These are phyloP conservation scores for Dynastes maya DNA, from an alignment of 2,888 invertebrate species.

Conservation along the genomic window DNA sequence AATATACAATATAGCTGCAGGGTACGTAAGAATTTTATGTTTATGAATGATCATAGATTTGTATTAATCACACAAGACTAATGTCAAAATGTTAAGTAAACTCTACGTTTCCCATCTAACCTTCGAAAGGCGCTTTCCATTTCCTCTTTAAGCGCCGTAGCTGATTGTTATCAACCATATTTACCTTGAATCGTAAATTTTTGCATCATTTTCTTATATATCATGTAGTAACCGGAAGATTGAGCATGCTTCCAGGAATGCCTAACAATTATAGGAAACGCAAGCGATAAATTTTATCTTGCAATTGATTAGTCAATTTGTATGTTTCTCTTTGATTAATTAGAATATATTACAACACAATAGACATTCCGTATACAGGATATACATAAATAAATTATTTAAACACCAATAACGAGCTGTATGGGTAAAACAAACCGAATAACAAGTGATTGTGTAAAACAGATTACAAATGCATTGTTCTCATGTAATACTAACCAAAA, in stretches of 20 bases:
- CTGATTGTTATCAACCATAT: conserved; percentile 16
- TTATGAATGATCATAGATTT: background rate
- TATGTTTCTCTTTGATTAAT: no score
- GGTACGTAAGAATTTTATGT: background rate
- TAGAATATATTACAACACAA: no score
- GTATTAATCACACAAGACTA: conserved; percentile 22
- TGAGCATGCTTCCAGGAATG: conserved; percentile 17
- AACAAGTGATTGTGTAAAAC: no score
- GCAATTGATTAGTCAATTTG: background rate
- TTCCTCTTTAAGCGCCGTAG: background rate
- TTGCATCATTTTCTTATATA: conserved; percentile 22
- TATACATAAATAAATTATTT: no score
- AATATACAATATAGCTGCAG: no score
- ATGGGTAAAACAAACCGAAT: no score
- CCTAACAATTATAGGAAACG: background rate
- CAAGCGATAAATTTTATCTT: background rate
- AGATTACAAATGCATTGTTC: no score
- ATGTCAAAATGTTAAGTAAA: conserved; percentile 25
- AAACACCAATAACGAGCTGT: no score
- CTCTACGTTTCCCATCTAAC: conserved; percentile 5
- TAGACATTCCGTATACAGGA: conserved; percentile 4
- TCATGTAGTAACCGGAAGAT: conserved; percentile 31
- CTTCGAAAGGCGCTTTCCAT: conserved; percentile 34
- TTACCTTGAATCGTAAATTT: conserved; percentile 38
- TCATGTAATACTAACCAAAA: no score